Evolutionary conservation across 2,888 invertebrate genomes (phyloP).

Genomic region (Criorhina ranunculi): DNA sequence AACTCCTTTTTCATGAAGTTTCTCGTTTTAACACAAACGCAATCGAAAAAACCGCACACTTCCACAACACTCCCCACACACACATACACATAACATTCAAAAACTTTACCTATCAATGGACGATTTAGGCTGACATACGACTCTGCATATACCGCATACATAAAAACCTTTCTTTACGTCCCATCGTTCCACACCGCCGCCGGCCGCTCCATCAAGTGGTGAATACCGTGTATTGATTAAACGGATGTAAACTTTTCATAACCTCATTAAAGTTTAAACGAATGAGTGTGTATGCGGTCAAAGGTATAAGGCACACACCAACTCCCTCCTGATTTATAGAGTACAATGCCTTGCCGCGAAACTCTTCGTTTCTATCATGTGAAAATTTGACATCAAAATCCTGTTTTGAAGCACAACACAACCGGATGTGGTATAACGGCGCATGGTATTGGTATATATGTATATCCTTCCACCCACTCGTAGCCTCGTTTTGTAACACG

Average conservation of each 20-base stretch:
- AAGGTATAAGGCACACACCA: constrained; percentile 20
- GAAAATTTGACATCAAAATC: constrained; percentile 73
- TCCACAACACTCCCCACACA: constrained; percentile 24
- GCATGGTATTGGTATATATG: neutral
- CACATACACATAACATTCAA: constrained; percentile 6
- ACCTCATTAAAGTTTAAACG: constrained; percentile 75
- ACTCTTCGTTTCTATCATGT: constrained; percentile 53
- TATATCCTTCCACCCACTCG: neutral
- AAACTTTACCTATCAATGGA: constrained; percentile 65
- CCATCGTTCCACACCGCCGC: too few species aligned
- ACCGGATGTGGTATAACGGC: constrained; percentile 60
- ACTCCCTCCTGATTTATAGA: too few species aligned
- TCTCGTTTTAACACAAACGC: neutral
- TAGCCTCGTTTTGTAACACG: constrained; percentile 23
- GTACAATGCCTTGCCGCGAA: constrained; percentile 34
- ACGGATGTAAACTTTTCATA: constrained; percentile 76
- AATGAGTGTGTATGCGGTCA: constrained; percentile 47
- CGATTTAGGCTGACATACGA: constrained; percentile 67
- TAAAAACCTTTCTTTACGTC: neutral
- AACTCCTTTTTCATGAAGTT: constrained; percentile 42
- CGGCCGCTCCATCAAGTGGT: neutral
- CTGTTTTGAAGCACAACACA: constrained; percentile 61
- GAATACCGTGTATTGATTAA: constrained; percentile 72
- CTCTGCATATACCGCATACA: constrained; percentile 51
- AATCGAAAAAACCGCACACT: constrained; percentile 39